Conservation (phyloP, 2,888 invertebrate species). For the Bombylius major region DNA sequence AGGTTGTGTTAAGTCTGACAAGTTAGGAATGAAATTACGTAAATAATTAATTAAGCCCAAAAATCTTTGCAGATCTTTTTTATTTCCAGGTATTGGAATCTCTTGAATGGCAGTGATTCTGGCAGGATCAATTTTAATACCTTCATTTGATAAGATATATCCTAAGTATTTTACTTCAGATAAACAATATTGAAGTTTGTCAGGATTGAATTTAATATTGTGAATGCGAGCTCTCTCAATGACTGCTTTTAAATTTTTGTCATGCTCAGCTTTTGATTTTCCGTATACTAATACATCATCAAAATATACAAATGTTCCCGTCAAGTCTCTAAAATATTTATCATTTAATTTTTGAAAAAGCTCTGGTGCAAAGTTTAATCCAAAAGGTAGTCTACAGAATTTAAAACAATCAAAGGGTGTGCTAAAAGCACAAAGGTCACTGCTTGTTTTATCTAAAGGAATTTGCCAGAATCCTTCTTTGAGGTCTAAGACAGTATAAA, state of each 20-base stretch:
- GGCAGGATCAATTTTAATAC: neutral
- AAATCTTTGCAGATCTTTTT: constrained; percentile 7
- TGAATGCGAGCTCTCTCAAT: neutral
- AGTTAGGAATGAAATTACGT: constrained; percentile 2
- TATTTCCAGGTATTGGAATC: neutral
- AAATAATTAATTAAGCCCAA: constrained; percentile 8
- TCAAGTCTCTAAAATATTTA: no score
- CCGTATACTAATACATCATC: constrained; percentile 3
- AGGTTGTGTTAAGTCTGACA: constrained; percentile 1
- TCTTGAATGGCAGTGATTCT: neutral
- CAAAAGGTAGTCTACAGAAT: no score
- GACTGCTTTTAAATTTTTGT: no score
- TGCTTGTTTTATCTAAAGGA: neutral
- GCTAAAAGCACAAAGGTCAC: neutral
- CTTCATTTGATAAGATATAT: constrained; percentile 1
- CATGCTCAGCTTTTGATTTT: no score
- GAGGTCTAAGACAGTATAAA: constrained; percentile 6
- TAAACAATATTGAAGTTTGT: constrained; percentile 4
- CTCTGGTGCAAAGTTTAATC: no score
- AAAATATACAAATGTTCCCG: constrained; percentile 3
- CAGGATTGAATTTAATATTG: constrained; percentile 7
- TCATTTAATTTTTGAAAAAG: no score
- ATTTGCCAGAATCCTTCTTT: constrained; percentile 8
- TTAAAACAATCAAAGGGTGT: no score
- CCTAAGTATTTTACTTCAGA: constrained; percentile 8